Conservation (phyloP, 2,797 vertebrate species). For the Molothrus aeneus region DNA sequence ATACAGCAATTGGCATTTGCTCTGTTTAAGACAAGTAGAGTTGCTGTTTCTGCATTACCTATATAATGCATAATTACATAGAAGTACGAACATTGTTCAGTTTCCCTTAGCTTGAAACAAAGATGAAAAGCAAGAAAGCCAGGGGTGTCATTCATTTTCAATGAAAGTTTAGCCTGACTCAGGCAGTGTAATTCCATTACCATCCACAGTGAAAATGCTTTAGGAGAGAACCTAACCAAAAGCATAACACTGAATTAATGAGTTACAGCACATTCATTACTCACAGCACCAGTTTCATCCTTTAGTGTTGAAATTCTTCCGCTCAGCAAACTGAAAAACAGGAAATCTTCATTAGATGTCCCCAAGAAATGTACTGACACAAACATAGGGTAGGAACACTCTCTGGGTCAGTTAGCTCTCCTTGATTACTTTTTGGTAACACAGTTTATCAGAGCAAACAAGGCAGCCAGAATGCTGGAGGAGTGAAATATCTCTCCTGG, state of each 20-base stretch:
- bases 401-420: background rate
- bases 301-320: slow-evolving; percentile 98
- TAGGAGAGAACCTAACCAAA: background rate
- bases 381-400: background rate
- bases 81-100: background rate
- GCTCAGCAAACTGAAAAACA: slow-evolving; percentile 91
- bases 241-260: background rate
- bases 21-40: background rate
- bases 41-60: background rate
- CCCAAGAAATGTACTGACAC: background rate
- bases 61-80: background rate
- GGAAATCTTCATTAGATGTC: background rate
- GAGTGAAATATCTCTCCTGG: background rate
- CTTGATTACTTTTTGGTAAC: background rate
- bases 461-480: background rate
- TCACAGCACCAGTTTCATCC: slow-evolving; percentile 99
- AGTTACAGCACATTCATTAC: slow-evolving; percentile 66
- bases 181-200: background rate
- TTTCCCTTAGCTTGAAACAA: background rate
- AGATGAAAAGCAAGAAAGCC: background rate
- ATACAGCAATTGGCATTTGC: background rate
- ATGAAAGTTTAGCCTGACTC: background rate
- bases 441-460: background rate
- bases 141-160: background rate
- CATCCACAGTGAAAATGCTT: background rate